Conservation (phyloP, 2,888 invertebrate genomes). For the Lissonota sp. region DNA sequence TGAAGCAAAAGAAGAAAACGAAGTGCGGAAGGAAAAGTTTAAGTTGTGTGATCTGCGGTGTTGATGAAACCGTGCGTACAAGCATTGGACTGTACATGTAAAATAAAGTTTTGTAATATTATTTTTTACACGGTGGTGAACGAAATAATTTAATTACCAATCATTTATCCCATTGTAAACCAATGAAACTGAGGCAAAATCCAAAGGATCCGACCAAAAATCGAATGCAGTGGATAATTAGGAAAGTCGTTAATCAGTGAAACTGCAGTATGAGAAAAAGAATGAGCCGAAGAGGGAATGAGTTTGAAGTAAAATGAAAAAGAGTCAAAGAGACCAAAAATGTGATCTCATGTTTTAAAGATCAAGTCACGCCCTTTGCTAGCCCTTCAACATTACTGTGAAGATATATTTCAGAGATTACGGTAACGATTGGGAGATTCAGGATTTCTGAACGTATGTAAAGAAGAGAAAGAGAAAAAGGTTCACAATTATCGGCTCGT, state of each 20-base stretch:
- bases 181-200: not conserved
- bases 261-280: not conserved
- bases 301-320: not conserved
- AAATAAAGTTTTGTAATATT: conserved; percentile 82
- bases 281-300: too few relatives aligned
- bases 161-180: not conserved
- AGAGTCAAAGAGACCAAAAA: conserved; percentile 31
- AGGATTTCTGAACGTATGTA: not conserved
- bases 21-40: conserved; percentile 11
- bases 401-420: conserved; percentile 80
- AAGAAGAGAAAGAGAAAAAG: conserved; percentile 45
- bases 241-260: conserved; percentile 12
- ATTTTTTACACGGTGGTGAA: conserved; percentile 73
- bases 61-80: conserved; percentile 55
- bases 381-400: conserved; percentile 76
- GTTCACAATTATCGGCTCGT: conserved; percentile 14
- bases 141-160: conserved; percentile 9
- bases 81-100: conserved; percentile 75
- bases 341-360: conserved; percentile 81
- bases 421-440: conserved; percentile 77
- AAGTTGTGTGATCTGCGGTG: conserved; percentile 71
- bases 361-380: conserved; percentile 80
- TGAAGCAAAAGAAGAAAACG: conserved; percentile 35
- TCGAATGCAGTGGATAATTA: conserved; percentile 11
- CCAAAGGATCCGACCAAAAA: not conserved